Conservation (phyloP, 2,797 vertebrate species). For the Myripristis jacobus region DNA sequence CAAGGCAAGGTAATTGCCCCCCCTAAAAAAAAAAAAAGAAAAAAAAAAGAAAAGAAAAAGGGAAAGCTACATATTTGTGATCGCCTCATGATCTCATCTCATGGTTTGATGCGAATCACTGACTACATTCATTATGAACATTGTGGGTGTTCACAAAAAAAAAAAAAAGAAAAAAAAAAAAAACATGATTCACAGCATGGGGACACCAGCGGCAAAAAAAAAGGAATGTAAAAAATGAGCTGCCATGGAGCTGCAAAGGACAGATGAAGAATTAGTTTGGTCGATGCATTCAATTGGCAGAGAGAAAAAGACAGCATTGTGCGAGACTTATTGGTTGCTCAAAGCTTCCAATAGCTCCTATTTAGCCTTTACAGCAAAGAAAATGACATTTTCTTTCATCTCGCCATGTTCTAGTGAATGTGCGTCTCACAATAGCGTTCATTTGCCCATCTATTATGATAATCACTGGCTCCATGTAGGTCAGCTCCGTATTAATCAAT, state of each 20-base stretch:
- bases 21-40: too few species aligned
- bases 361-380: conserved; percentile 33
- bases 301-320: conserved; percentile 35
- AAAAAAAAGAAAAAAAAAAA: too few species aligned
- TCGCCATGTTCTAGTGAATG: conserved; percentile 15
- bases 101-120: conserved; percentile 34
- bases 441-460: conserved; percentile 43
- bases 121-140: conserved; percentile 32
- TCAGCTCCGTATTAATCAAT: neutral
- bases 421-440: conserved; percentile 23
- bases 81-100: conserved; percentile 48
- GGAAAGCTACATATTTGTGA: conserved; percentile 30
- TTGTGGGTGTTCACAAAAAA: conserved; percentile 16
- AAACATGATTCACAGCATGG: conserved; percentile 16
- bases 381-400: conserved; percentile 33
- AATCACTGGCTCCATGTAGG: conserved; percentile 29
- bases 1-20: conserved; percentile 36
- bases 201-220: conserved; percentile 9
- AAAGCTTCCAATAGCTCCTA: conserved; percentile 37
- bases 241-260: conserved; percentile 4
- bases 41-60: conserved; percentile 15
- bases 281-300: conserved; percentile 37
- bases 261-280: conserved; percentile 23
- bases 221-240: conserved; percentile 25
- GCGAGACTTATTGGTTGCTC: conserved; percentile 36